Conservation (phyloP, 2,113 vertebrate genomes). For the Bungarus multicinctus region DNA sequence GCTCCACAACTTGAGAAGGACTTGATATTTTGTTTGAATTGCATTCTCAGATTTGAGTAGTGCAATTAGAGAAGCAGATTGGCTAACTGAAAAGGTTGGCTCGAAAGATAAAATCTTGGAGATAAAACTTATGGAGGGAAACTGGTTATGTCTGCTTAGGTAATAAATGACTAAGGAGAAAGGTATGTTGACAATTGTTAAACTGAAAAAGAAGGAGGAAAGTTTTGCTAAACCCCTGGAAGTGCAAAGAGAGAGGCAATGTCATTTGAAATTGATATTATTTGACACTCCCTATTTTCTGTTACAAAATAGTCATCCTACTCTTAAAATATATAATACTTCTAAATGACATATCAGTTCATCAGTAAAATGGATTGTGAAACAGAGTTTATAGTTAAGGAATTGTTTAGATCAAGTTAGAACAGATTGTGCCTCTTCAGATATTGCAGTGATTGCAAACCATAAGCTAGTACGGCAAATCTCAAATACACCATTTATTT, state of each 20-base stretch:
- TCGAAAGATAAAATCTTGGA: background rate
- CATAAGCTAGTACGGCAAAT: background rate
- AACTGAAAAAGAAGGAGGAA: background rate
- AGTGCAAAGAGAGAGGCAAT: background rate
- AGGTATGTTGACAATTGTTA: background rate
- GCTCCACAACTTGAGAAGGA: background rate
- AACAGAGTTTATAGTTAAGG: background rate
- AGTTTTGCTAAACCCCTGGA: background rate
- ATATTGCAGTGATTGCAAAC: background rate
- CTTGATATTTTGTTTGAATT: background rate
- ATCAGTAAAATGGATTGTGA: background rate
- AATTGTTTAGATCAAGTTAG: background rate
- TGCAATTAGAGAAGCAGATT: background rate
- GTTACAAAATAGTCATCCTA: background rate
- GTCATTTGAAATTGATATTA: background rate
- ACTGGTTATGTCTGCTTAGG: background rate
- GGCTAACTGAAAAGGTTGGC: background rate
- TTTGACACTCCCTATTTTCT: background rate
- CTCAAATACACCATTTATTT: background rate
- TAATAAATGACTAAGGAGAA: background rate
- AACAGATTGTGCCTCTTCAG: background rate
- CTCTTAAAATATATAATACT: background rate
- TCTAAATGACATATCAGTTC: background rate
- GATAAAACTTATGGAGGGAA: background rate
- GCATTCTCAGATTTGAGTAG: background rate